These are phyloP conservation scores for Drepana arcuata DNA, from an alignment of 1,140 invertebrate genomes.

Conservation along the genomic window DNA sequence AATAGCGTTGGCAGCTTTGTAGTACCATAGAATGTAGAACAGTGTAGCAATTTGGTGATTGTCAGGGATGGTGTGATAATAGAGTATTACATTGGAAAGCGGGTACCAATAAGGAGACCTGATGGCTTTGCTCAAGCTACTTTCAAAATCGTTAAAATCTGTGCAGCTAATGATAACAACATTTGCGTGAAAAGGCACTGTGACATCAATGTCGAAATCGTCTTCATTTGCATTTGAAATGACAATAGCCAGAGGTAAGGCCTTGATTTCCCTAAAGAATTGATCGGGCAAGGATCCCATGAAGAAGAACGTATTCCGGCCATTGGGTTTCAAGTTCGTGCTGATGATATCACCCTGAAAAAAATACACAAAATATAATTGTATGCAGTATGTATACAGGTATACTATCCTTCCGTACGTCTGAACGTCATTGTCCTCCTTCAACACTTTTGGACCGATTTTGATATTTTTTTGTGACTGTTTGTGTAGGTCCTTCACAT, in stretches of 20 bases:
- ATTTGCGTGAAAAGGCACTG: conserved; percentile 33
- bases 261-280: conserved; percentile 26
- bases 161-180: conserved; percentile 31
- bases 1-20: conserved; percentile 33
- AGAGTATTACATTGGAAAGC: conserved; percentile 36
- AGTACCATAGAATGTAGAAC: conserved; percentile 49
- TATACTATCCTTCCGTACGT: too few species aligned
- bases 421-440: too few species aligned
- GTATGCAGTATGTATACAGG: too few species aligned
- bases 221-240: conserved; percentile 21
- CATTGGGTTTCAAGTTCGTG: conserved; percentile 32
- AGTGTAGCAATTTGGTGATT: conserved; percentile 29
- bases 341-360: conserved; percentile 36
- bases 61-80: conserved; percentile 24
- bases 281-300: conserved; percentile 31
- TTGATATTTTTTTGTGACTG: too few species aligned
- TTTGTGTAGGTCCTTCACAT: too few species aligned
- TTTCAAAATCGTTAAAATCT: conserved; percentile 35
- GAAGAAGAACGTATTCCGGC: conserved; percentile 32
- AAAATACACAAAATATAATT: too few species aligned
- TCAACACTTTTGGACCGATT: too few species aligned
- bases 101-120: conserved; percentile 43
- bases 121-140: conserved; percentile 23
- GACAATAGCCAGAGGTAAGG: conserved; percentile 21
- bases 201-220: conserved; percentile 27